Conservation (phyloP, 2,113 vertebrate species). For the Poeciliopsis occidentalis region DNA sequence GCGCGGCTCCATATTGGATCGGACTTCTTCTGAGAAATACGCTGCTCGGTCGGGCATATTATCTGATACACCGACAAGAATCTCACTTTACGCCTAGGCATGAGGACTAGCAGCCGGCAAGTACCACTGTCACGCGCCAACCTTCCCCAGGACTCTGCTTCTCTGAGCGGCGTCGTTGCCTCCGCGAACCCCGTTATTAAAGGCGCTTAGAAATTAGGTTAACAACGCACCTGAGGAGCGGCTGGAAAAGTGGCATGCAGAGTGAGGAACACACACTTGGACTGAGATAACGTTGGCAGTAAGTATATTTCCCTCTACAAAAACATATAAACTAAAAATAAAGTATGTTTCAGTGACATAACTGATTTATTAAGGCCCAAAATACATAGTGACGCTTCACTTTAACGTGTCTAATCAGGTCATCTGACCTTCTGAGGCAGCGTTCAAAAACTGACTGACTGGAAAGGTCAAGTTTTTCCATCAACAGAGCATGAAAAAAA, state of each 20-base stretch:
- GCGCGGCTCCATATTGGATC: slow-evolving; percentile 70
- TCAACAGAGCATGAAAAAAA: background rate
- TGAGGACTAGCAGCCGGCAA: slow-evolving; percentile 38
- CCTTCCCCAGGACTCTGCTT: slow-evolving; percentile 1
- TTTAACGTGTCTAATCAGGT: slow-evolving; percentile 51
- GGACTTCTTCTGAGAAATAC: slow-evolving; percentile 34
- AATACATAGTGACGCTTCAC: background rate
- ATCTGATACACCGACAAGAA: background rate
- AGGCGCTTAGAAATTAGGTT: slow-evolving; percentile 43
- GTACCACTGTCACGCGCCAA: slow-evolving; percentile 17
- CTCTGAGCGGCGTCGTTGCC: background rate
- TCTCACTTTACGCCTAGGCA: slow-evolving; percentile 29
- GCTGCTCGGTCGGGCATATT: background rate
- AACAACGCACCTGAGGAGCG: slow-evolving; percentile 53
- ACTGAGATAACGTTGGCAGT: slow-evolving; percentile 65
- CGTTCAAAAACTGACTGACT: slow-evolving; percentile 3
- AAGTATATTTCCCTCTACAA: slow-evolving; percentile 37
- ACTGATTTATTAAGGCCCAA: background rate
- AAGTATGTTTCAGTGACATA: background rate
- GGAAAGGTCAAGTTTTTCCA: background rate
- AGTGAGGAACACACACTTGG: slow-evolving; percentile 54
- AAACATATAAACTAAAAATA: background rate
- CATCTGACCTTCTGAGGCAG: slow-evolving; percentile 46
- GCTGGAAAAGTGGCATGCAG: slow-evolving; percentile 58
- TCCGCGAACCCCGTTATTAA: slow-evolving; percentile 20